Evolutionary conservation across 2,113 vertebrate species (phyloP).

Genomic region (Bettongia penicillata): DNA sequence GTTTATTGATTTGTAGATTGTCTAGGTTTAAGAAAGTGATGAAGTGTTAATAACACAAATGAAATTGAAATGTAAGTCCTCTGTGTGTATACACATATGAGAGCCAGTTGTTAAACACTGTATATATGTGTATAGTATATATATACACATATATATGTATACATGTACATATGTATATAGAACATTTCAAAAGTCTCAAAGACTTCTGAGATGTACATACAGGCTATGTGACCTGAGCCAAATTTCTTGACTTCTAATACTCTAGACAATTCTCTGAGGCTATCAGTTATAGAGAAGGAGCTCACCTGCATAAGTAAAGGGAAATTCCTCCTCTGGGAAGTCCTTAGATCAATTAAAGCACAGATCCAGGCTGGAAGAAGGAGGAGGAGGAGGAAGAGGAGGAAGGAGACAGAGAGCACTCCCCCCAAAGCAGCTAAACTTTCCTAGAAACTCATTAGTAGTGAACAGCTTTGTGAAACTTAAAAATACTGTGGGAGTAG

Average conservation of each 20-base stretch:
- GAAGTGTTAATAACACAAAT: neutral
- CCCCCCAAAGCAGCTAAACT: neutral
- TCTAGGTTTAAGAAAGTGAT: neutral
- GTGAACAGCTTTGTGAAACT: conserved; percentile 63
- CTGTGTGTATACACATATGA: neutral
- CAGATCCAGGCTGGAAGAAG: neutral
- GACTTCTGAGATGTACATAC: neutral
- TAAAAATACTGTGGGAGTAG: conserved; percentile 31
- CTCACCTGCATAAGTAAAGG: neutral
- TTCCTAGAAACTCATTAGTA: conserved; percentile 59
- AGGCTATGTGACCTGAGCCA: neutral
- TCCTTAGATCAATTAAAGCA: neutral
- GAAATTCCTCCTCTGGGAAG: neutral
- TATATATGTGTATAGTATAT: neutral
- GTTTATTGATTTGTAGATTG: neutral
- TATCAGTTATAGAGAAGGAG: neutral
- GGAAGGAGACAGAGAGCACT: neutral
- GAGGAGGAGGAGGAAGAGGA: neutral
- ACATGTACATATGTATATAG: neutral
- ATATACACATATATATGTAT: too few species aligned
- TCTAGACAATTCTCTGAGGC: neutral
- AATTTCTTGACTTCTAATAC: neutral
- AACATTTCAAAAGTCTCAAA: neutral
- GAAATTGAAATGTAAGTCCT: neutral
- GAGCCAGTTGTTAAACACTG: neutral